phyloP scores from a whole-genome alignment of 2,888 invertebrate genomes.

The Amphipoea oculea region DNA sequence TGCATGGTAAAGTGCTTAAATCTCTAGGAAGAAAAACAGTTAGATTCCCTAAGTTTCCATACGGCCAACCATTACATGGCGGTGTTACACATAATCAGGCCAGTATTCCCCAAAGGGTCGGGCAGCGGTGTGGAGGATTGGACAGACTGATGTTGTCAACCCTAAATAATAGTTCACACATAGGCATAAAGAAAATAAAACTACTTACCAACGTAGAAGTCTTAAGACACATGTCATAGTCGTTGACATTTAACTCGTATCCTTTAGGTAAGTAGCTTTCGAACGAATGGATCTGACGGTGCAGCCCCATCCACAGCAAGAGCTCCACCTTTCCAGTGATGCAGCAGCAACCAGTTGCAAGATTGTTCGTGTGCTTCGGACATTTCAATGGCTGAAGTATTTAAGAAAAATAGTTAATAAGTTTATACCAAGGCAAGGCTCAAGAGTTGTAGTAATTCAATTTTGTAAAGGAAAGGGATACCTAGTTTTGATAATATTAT shows the following conservation, averaged over 20 bases:
- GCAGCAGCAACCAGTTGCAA: constrained; percentile 75
- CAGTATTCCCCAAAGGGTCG: neutral
- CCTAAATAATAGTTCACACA: neutral
- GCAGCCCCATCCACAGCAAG: constrained; percentile 81
- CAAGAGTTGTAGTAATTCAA: neutral
- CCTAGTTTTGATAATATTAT: too few species aligned
- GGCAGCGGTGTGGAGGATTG: neutral
- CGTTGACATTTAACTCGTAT: constrained; percentile 74
- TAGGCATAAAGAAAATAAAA: neutral
- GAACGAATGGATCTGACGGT: constrained; percentile 74
- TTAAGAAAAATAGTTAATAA: neutral
- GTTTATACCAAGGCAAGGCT: neutral
- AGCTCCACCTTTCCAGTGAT: constrained; percentile 82
- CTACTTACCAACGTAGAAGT: constrained; percentile 73
- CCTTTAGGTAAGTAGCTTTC: constrained; percentile 74
- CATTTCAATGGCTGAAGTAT: constrained; percentile 86
- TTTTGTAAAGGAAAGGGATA: neutral
- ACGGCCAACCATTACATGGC: neutral
- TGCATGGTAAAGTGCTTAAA: neutral
- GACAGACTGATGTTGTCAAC: neutral
- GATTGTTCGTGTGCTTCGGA: constrained; percentile 78
- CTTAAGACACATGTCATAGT: constrained; percentile 77
- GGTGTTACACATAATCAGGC: neutral
- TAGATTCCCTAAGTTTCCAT: neutral
- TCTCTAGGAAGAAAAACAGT: neutral